Evolutionary conservation across 2,888 invertebrate genomes (phyloP), one percentile per base, ranked within the genome.

Genomic region (Mimachlamys varia): DNA sequence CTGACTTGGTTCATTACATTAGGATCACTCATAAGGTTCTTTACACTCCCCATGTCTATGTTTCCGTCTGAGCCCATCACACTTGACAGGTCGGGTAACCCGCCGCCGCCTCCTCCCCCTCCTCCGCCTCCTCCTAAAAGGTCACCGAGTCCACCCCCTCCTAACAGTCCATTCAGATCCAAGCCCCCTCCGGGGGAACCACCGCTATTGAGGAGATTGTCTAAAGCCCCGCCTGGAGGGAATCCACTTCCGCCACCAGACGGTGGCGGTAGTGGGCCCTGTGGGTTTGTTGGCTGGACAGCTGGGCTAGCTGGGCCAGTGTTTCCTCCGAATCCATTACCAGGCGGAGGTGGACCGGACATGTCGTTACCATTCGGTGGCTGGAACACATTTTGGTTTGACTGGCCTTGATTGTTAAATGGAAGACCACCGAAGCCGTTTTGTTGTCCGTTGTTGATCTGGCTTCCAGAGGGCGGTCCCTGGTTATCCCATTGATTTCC

Each of bases 11-110:
- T 50, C 90, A 90, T 90, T 0, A 90, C 90, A 17, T 62, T 44
- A 22, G 91, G 91, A 15, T 76, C 88, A n/a, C 50, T 88, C 37
- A 91, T 62, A 53, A 91, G 88, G 37, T 88, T 88, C 5, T 89
- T 49, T 19, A 91, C 88, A 37, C 62, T 88, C 17, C 88, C 87
- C 89, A 90, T 88, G 33, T 91, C 91, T 27, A 90, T 62, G 62
- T 89, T 50, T 15, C 87, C 88, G 33, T 50, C 89, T 12, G 44
- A 58, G 10, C 88, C 88, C 53, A 90, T n/a, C 3, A 90, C 44
- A 17, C 89, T 88, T 33, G 90, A 90, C 22, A 90, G 38, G 22
- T 90, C 90, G 17, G 88, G 88, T 27, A 88, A 50, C n/a, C 88
- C 89, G 4, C 88, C 88, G 4, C 88, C 88, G 17, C 50, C 87